phyloP scores from a whole-genome alignment of 2,888 invertebrate species.

The Patella ulyssiponensis region DNA sequence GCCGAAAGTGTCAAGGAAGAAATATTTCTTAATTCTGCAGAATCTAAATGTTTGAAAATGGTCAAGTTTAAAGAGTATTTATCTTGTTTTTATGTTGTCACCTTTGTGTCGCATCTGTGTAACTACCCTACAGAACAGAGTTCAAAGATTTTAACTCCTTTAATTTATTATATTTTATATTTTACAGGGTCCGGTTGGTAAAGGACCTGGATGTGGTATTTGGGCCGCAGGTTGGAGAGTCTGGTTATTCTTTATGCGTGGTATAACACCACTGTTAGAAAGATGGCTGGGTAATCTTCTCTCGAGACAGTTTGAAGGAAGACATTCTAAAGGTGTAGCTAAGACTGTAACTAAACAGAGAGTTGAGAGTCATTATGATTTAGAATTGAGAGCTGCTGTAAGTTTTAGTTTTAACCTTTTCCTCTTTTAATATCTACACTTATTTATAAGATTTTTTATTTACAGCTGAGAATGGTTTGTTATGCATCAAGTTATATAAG shows the following conservation, averaged over 20 bases:
- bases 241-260: conserved; percentile 99
- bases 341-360: conserved; percentile 99
- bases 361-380: conserved; percentile 99
- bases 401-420: conserved; percentile 36
- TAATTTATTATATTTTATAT: not conserved
- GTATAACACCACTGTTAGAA: conserved; percentile 97
- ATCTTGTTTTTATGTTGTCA: too few relatives aligned
- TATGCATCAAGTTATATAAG: too few relatives aligned
- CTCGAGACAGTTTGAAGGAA: conserved; percentile 98
- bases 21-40: too few relatives aligned
- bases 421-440: too few relatives aligned
- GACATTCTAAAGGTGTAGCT: conserved; percentile 99
- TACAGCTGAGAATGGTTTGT: too few relatives aligned
- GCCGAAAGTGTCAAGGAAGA: too few relatives aligned
- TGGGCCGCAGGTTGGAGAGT: conserved; percentile 99
- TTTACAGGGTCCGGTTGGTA: conserved; percentile 92
- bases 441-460: too few relatives aligned
- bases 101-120: too few relatives aligned
- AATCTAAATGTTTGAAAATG: too few relatives aligned
- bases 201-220: conserved; percentile 98
- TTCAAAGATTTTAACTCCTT: not conserved
- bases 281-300: conserved; percentile 99
- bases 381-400: conserved; percentile 95
- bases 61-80: too few relatives aligned
- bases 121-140: too few relatives aligned